These are phyloP conservation scores for Akabosia matsudoensis DNA, from an alignment of 1,140 invertebrate species.

Conservation along the genomic window DNA sequence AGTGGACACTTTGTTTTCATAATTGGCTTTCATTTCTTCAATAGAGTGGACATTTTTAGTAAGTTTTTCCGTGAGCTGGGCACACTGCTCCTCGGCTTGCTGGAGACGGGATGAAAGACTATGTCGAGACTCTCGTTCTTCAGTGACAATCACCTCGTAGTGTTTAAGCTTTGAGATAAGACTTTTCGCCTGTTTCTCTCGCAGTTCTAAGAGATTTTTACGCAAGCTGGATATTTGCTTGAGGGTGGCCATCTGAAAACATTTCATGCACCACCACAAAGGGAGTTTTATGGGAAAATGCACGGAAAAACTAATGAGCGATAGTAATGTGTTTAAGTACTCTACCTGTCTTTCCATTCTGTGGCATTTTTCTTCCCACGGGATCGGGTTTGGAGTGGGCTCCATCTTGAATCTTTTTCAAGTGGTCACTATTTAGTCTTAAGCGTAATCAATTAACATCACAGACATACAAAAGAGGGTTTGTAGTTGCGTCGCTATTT, in stretches of 20 bases:
- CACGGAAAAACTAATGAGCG: too few species aligned
- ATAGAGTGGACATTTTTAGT: slow-evolving; percentile 20
- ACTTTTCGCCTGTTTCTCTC: slow-evolving; percentile 34
- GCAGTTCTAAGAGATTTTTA: slow-evolving; percentile 32
- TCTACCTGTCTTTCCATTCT: too few species aligned
- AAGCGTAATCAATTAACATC: too few species aligned
- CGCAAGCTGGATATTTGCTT: slow-evolving; percentile 33
- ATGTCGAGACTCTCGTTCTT: slow-evolving; percentile 25
- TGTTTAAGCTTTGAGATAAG: slow-evolving; percentile 38
- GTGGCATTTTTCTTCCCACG: too few species aligned
- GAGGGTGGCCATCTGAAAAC: slow-evolving; percentile 22
- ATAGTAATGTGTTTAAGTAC: too few species aligned
- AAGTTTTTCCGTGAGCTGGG: slow-evolving; percentile 23
- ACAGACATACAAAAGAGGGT: too few species aligned
- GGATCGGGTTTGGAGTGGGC: too few species aligned
- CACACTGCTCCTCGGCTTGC: slow-evolving; percentile 23
- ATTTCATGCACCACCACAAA: neutral
- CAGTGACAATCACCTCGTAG: slow-evolving; percentile 33
- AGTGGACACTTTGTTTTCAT: slow-evolving; percentile 25
- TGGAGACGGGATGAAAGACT: slow-evolving; percentile 23
- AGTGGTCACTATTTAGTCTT: too few species aligned
- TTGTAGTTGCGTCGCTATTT: too few species aligned
- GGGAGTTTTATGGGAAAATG: too few species aligned
- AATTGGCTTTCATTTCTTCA: slow-evolving; percentile 23
- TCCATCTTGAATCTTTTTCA: too few species aligned